phyloP scores from a whole-genome alignment of 53 echinoderm and acorn worm species.

The Apostichopus leukothele region DNA sequence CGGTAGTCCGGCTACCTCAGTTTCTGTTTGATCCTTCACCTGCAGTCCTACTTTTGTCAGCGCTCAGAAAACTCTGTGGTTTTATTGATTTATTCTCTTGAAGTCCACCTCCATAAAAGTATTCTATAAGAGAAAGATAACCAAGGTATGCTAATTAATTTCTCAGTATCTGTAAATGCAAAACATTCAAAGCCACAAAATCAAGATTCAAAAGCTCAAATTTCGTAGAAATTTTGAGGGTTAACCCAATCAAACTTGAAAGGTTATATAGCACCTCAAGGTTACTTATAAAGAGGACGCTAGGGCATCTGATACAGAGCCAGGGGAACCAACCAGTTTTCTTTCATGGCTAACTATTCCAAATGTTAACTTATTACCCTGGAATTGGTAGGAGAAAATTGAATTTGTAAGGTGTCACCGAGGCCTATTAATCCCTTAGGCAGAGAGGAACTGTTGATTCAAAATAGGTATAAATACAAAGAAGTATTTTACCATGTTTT shows the following conservation, averaged over 20 bases:
- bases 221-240: conserved; percentile 23
- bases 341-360: neutral
- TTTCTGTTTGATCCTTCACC: neutral
- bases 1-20: neutral
- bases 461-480: neutral
- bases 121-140: neutral
- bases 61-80: neutral
- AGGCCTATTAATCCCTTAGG: conserved; percentile 16
- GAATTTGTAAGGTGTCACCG: conserved; percentile 25
- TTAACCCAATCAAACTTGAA: conserved; percentile 34
- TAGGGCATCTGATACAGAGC: neutral
- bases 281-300: neutral
- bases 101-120: neutral
- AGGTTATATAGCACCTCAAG: conserved; percentile 29
- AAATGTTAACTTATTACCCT: conserved; percentile 13
- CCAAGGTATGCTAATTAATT: conserved; percentile 3
- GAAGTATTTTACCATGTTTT: too few relatives aligned
- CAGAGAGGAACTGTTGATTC: neutral
- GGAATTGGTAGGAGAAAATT: conserved; percentile 22
- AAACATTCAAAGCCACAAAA: neutral
- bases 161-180: neutral
- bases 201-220: conserved; percentile 10
- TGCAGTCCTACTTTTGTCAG: neutral
- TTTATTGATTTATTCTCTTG: neutral
- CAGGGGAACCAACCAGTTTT: conserved; percentile 12